These are phyloP conservation scores for Plecturocebus donacophilus DNA, from an alignment of 2,113 vertebrate species.

Conservation along the genomic window DNA sequence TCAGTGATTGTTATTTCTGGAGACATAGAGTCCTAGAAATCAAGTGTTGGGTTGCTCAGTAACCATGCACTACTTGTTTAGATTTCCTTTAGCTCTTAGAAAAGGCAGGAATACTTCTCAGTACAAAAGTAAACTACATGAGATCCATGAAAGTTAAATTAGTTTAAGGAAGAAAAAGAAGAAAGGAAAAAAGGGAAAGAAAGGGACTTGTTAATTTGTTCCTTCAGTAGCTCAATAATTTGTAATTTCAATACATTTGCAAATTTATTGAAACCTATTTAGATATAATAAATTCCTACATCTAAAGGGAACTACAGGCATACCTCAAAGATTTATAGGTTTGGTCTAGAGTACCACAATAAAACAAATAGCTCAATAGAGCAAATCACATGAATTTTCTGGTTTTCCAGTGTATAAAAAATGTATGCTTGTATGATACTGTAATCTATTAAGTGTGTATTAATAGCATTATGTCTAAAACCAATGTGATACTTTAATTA, in stretches of 20 bases:
- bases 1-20: neutral
- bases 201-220: neutral
- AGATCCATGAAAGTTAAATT: constrained; percentile 15
- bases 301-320: neutral
- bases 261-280: neutral
- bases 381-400: neutral
- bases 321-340: neutral
- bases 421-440: neutral
- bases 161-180: neutral
- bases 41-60: neutral
- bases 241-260: neutral
- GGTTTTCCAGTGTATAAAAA: neutral
- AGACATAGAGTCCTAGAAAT: neutral
- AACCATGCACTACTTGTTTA: neutral
- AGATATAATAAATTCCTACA: neutral
- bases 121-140: neutral
- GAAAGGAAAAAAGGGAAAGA: fast-evolving
- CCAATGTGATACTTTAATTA: neutral
- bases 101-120: neutral
- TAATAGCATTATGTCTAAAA: neutral
- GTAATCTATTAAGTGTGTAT: neutral
- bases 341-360: neutral
- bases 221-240: constrained; percentile 38
- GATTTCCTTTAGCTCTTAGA: neutral
- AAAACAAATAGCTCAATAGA: neutral